Evolutionary conservation across 2,113 vertebrate genomes (phyloP).

Genomic region (Jaculus jaculus): DNA sequence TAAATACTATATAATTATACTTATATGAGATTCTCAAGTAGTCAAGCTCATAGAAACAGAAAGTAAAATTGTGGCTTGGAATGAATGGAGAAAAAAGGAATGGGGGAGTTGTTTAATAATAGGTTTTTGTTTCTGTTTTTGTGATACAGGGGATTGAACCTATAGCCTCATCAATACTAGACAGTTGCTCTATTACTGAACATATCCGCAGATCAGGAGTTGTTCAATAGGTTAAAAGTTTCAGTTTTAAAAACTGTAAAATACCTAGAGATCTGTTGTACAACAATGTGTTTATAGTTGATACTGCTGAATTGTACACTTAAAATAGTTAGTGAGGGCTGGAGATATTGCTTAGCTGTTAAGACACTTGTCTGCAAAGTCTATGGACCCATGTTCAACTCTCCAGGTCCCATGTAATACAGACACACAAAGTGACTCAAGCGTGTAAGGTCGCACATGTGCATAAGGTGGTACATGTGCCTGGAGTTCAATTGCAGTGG

Average conservation of each 20-base stretch:
- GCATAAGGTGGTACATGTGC: too few relatives aligned
- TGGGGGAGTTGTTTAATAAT: neutral
- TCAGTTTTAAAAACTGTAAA: slow-evolving; percentile 1
- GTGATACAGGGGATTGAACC: neutral
- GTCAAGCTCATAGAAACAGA: neutral
- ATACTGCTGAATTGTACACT: neutral
- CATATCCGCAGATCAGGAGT: neutral
- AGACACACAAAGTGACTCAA: too few relatives aligned
- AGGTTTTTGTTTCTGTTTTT: neutral
- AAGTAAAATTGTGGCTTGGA: neutral
- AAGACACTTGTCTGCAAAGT: too few relatives aligned
- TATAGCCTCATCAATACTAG: neutral
- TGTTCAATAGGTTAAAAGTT: neutral
- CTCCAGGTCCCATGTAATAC: too few relatives aligned
- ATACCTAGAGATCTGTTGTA: neutral
- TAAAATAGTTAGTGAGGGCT: too few relatives aligned
- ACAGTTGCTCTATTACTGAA: neutral
- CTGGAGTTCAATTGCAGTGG: too few relatives aligned
- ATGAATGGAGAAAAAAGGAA: neutral
- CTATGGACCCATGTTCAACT: too few relatives aligned
- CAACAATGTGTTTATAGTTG: neutral
- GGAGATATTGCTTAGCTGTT: too few relatives aligned
- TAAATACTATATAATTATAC: neutral
- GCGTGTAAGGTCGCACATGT: too few relatives aligned
- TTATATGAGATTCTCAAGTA: neutral